Base-by-base conservation (phyloP, 2,113 vertebrate species). In the Phyllostomus hastatus region DNA sequence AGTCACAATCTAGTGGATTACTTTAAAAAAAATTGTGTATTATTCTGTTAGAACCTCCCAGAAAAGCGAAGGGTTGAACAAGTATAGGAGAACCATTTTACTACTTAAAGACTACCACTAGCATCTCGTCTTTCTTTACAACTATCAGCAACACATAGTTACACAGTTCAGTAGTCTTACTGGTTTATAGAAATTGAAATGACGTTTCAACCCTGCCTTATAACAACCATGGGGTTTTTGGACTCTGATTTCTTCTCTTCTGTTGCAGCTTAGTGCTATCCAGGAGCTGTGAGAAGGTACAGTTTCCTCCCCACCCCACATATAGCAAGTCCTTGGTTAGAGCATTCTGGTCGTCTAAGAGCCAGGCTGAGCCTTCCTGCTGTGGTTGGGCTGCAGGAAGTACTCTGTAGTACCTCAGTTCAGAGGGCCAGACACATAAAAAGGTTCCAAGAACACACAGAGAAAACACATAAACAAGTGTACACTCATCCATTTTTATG, bases 401-500 rank as follows among this genome's bases (percentile, higher is more conserved):
- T 61, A 73, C 35, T 91, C 66, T 73, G 33, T 8, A 86, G 61
- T 66, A 9, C 84, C 46, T 92, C 50, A 43, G 1, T 81, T 84
- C 41, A 84, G 17, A 50, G 24, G 28, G 79, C 88, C 70, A 83
- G 57, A 85, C 35, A 75, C 57, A 91, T 83, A 89, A 88, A 88
- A 88, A 88, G 57, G 14, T 41, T 4, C 41, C 4, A 28, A 70
- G 87, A 95, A 95, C 90, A 85, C 78, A 90, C 75, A 84, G 84
- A 96, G 73, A 57, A 75, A 93, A 94, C 54, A 87, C 35, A 28
- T 67, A 90, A 94, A 93, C 95, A 94, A 95, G 90, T 78, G 11
- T 24, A 57, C 16, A 54, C 64, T 75, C 90, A 94, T 90, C 73
- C 22, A 67, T 94, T 94, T 95, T 96, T 96, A 87, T 83, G 48